Percentiles rank a stretch among this genome's conserved stretches.
Conservation (phyloP, 2,797 vertebrate species). For the Perodicticus potto region DNA sequence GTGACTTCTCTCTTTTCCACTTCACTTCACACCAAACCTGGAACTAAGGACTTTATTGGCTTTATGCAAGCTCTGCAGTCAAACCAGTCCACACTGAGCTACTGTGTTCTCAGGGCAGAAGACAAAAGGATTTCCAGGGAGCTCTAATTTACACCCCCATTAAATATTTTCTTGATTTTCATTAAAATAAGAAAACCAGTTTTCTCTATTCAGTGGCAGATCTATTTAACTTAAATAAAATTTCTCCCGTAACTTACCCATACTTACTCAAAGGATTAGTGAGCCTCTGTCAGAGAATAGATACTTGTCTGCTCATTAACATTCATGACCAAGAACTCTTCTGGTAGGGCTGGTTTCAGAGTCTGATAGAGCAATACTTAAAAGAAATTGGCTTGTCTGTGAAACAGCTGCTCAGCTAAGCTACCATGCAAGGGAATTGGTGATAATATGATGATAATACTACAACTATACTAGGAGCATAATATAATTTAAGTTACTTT, state of each 20-base stretch:
- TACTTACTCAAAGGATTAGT: conserved; percentile 82
- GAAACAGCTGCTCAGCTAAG: conserved; percentile 86
- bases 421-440: conserved; percentile 80
- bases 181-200: conserved; percentile 72
- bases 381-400: conserved; percentile 87
- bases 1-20: background rate
- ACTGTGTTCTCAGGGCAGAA: background rate
- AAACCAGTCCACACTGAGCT: background rate
- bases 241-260: conserved; percentile 75
- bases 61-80: background rate
- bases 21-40: background rate
- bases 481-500: conserved; percentile 79
- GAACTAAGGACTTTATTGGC: background rate
- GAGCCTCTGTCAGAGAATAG: conserved; percentile 80
- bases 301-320: conserved; percentile 85
- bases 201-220: conserved; percentile 74
- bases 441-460: conserved; percentile 85
- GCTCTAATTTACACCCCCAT: conserved; percentile 68
- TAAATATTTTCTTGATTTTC: conserved; percentile 74
- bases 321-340: conserved; percentile 85
- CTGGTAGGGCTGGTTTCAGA: conserved; percentile 78
- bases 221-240: conserved; percentile 82
- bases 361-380: conserved; percentile 87
- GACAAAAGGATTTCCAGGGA: conserved; percentile 25
- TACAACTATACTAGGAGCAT: conserved; percentile 71